Conservation (phyloP, 2,113 vertebrate genomes). For the Tichodroma muraria region DNA sequence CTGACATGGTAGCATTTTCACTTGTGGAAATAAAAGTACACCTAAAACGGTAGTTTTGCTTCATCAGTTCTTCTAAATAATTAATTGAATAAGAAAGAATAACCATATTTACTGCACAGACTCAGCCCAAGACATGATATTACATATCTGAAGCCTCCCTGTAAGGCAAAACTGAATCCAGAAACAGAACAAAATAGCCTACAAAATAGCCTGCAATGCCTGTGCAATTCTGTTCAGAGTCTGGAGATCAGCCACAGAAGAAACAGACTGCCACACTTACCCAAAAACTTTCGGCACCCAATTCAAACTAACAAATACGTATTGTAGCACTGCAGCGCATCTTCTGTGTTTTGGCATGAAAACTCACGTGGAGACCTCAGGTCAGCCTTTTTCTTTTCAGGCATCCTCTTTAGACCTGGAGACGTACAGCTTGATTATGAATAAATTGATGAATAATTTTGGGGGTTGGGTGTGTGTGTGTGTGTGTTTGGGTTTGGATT, state of each 20-base stretch:
- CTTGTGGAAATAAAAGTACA: background rate
- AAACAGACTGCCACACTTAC: background rate
- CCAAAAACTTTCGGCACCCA: background rate
- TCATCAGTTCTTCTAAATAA: background rate
- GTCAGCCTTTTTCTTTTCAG: background rate
- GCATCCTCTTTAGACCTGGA: background rate
- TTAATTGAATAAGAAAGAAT: background rate
- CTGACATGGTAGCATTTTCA: background rate
- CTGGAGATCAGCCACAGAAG: background rate
- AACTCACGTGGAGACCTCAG: background rate
- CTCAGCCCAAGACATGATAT: background rate
- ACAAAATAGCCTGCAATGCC: background rate
- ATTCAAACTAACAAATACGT: background rate
- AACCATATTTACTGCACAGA: background rate
- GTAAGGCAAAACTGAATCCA: background rate
- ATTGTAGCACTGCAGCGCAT: background rate
- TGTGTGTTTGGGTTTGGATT: background rate
- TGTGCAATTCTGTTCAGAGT: background rate
- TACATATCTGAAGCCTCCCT: background rate
- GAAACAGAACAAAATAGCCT: background rate
- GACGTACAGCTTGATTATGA: background rate
- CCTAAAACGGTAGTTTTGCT: background rate
- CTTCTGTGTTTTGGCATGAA: background rate
- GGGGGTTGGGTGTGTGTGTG: no score
- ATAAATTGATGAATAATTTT: background rate